Evolutionary conservation across 2,113 vertebrate genomes (phyloP).

Genomic region (Melanotaenia duboulayi): DNA sequence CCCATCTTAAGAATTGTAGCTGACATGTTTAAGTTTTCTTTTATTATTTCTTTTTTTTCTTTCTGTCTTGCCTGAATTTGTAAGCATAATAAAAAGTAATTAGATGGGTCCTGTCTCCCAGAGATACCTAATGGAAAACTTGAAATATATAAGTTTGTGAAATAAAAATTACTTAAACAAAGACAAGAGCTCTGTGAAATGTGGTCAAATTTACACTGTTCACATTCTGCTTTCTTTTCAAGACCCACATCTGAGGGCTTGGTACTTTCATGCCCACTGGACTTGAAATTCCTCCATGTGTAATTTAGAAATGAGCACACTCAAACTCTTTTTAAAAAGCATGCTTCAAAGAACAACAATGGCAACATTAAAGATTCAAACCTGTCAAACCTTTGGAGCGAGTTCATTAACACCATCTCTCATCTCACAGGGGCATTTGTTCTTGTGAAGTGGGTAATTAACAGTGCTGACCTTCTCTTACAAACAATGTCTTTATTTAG

Average conservation of each 20-base stretch:
- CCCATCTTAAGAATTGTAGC: constrained; percentile 29
- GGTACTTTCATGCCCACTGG: constrained; percentile 53
- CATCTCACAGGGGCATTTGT: constrained; percentile 56
- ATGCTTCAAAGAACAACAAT: constrained; percentile 62
- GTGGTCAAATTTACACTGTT: constrained; percentile 62
- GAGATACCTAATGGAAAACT: constrained; percentile 71
- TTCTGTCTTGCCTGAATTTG: constrained; percentile 67
- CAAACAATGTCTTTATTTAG: constrained; percentile 66
- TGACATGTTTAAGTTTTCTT: constrained; percentile 11
- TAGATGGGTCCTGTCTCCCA: constrained; percentile 74
- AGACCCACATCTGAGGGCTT: constrained; percentile 43
- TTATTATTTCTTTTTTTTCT: neutral
- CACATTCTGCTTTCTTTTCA: constrained; percentile 58
- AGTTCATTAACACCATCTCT: constrained; percentile 51
- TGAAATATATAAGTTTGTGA: constrained; percentile 76
- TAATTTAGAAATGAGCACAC: constrained; percentile 49
- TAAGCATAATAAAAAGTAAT: constrained; percentile 80
- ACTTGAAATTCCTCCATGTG: constrained; percentile 43
- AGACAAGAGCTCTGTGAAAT: constrained; percentile 64
- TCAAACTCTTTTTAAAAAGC: constrained; percentile 45
- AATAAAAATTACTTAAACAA: constrained; percentile 75
- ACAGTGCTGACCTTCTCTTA: constrained; percentile 64
- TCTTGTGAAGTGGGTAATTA: constrained; percentile 69
- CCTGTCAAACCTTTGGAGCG: constrained; percentile 43
- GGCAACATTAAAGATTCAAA: constrained; percentile 65